These are phyloP conservation scores for Cygnus buccinator DNA, from an alignment of 2,113 vertebrate genomes.

Conservation along the genomic window DNA sequence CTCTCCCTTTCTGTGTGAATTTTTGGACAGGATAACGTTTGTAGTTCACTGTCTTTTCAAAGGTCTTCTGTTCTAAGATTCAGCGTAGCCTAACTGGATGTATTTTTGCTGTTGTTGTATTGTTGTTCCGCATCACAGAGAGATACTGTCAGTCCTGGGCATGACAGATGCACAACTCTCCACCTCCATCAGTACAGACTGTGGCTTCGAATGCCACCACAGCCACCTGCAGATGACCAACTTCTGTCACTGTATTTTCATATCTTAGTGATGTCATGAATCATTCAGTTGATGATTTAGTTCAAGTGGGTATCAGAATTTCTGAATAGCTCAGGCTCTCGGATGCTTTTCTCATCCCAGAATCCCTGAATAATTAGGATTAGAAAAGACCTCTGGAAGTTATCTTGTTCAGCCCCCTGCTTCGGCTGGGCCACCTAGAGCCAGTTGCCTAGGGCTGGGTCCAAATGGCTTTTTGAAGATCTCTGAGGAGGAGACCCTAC, in stretches of 20 bases:
- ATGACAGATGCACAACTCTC: background rate
- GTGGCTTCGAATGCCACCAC: background rate
- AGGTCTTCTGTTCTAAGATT: background rate
- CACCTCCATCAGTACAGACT: background rate
- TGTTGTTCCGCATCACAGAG: background rate
- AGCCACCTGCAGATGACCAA: background rate
- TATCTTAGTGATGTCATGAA: background rate
- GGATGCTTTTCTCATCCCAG: background rate
- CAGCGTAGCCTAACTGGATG: background rate
- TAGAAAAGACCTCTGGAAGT: background rate
- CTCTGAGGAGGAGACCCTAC: background rate
- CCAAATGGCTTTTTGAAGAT: background rate
- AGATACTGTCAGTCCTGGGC: background rate
- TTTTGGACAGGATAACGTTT: background rate
- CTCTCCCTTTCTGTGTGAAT: background rate
- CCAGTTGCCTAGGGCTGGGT: background rate
- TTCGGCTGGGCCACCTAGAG: background rate
- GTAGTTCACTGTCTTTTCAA: background rate
- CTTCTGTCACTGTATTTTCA: background rate
- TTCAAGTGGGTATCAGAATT: background rate
- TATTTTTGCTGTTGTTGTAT: background rate
- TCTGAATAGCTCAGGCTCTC: background rate
- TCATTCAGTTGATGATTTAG: background rate
- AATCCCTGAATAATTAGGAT: background rate
- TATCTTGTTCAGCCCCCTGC: background rate